Evolutionary conservation across 2,797 vertebrate genomes (phyloP).

Genomic region (Protosalanx chinensis): DNA sequence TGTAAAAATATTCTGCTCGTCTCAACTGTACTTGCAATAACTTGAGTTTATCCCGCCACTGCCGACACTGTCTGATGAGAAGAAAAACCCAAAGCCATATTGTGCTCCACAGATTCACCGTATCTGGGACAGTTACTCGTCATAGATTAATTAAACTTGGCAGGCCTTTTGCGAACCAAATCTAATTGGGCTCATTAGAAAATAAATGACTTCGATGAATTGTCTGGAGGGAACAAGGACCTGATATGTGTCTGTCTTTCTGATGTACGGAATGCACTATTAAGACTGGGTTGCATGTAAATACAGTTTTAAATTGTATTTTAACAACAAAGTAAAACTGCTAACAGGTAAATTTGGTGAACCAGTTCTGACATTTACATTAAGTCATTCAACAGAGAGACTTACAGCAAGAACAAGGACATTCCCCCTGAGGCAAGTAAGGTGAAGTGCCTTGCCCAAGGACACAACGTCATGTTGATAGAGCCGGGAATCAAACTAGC

Average conservation of each 20-base stretch:
- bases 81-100: constrained; percentile 2
- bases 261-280: not conserved
- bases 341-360: not conserved
- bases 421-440: too few relatives aligned
- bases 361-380: too few relatives aligned
- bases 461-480: too few relatives aligned
- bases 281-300: not conserved
- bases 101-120: constrained; percentile 45
- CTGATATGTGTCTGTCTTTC: constrained; percentile 33
- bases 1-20: too few relatives aligned
- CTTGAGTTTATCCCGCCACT: not conserved
- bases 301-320: not conserved
- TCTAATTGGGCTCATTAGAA: constrained; percentile 70
- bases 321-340: not conserved
- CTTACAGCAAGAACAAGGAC: too few relatives aligned
- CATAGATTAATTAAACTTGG: constrained; percentile 66
- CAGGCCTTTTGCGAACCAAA: constrained; percentile 64
- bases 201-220: constrained; percentile 69
- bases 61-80: not conserved
- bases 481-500: too few relatives aligned
- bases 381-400: too few relatives aligned
- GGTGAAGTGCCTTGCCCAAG: too few relatives aligned
- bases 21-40: not conserved
- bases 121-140: constrained; percentile 61
- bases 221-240: constrained; percentile 54